Percentiles rank a stretch among this genome's conserved stretches.
These are phyloP conservation scores for Mugil cephalus DNA, from an alignment of 2,113 vertebrate genomes.

Conservation along the genomic window DNA sequence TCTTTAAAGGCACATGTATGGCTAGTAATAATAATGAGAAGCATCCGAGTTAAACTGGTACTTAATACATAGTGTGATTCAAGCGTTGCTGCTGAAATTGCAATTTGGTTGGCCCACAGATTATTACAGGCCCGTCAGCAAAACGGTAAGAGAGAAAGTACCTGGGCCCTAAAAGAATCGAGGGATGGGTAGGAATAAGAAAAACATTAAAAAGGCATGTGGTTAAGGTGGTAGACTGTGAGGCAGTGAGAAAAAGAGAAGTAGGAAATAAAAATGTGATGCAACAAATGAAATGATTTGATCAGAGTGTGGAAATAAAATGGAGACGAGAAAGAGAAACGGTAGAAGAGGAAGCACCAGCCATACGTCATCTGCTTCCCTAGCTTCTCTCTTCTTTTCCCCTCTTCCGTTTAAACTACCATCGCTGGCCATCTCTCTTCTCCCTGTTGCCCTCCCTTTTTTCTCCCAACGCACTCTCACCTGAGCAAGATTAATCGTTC, in stretches of 20 bases:
- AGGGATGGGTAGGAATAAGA: background rate
- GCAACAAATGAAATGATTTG: constrained; percentile 39
- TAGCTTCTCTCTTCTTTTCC: constrained; percentile 34
- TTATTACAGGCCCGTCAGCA: constrained; percentile 22
- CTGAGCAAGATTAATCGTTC: constrained; percentile 85
- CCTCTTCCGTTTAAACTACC: constrained; percentile 59
- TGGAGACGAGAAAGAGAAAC: constrained; percentile 10
- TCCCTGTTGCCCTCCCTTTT: constrained; percentile 58
- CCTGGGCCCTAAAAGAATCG: background rate
- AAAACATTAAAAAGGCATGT: constrained; percentile 1
- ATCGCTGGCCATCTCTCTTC: constrained; percentile 62
- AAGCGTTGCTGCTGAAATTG: constrained; percentile 18
- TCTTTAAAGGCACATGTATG: constrained; percentile 3
- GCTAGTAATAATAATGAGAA: constrained; percentile 20
- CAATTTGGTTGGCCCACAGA: no score
- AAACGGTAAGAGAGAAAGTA: constrained; percentile 1
- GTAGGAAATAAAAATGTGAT: constrained; percentile 14
- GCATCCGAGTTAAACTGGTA: constrained; percentile 32
- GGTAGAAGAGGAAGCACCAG: constrained; percentile 28
- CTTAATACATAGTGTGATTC: constrained; percentile 37
- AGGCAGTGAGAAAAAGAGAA: background rate
- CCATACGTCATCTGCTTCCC: constrained; percentile 33
- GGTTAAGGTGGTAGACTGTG: background rate
- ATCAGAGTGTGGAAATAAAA: constrained; percentile 25
- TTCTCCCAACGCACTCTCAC: constrained; percentile 73